Conservation (phyloP, 2,888 invertebrate genomes). For the Seira musarum region DNA sequence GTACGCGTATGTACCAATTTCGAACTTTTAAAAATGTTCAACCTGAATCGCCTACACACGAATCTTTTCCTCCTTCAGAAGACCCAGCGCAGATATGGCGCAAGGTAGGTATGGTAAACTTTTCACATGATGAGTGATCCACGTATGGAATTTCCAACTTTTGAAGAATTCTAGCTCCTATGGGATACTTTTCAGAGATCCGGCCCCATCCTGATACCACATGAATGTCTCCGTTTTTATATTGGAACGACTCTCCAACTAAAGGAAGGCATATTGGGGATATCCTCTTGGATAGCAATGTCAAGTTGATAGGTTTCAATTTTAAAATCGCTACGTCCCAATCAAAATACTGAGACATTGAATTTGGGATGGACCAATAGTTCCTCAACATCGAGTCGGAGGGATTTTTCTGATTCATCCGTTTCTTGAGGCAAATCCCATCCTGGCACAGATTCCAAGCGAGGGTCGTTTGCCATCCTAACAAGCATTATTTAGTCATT, state of each 20-base stretch:
- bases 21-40: too few species aligned
- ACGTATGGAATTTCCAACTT: conserved; percentile 27
- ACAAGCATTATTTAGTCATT: too few species aligned
- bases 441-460: conserved; percentile 25
- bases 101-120: background rate
- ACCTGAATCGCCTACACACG: conserved; percentile 13
- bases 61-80: conserved; percentile 36
- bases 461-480: too few species aligned
- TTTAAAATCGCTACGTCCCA: conserved; percentile 35
- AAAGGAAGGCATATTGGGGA: conserved; percentile 36
- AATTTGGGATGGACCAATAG: conserved; percentile 1
- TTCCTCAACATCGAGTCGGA: conserved; percentile 5
- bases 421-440: conserved; percentile 19
- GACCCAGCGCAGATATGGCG: conserved; percentile 39
- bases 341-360: background rate
- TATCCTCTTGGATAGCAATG: background rate
- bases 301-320: background rate
- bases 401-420: conserved; percentile 1
- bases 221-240: background rate
- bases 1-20: background rate
- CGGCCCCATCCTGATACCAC: conserved; percentile 42
- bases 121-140: conserved; percentile 2
- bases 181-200: background rate
- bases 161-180: conserved; percentile 19
- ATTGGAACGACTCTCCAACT: conserved; percentile 14